phyloP scores from a whole-genome alignment of 2,797 vertebrate species.

The Leucoraja ocellata region DNA sequence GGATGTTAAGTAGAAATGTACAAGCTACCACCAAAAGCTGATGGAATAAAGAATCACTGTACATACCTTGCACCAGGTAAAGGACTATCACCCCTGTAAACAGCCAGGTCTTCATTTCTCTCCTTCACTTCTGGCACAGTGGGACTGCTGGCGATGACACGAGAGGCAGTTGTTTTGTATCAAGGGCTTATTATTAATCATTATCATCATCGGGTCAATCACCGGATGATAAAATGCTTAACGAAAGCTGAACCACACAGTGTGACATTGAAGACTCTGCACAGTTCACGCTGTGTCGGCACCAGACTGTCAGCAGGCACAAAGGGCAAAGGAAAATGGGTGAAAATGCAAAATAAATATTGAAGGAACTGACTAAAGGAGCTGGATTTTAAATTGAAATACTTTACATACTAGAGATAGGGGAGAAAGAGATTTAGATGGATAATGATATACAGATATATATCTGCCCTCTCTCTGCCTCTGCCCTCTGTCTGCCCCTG shows the following conservation, averaged over 20 bases:
- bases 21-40: too few relatives aligned
- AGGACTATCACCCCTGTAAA: conserved; percentile 53
- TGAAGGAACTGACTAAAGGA: neutral
- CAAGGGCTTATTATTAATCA: conserved; percentile 62
- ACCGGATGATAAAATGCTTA: conserved; percentile 54
- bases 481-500: too few relatives aligned
- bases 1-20: too few relatives aligned
- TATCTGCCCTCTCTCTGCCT: too few relatives aligned
- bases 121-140: conserved; percentile 36
- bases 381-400: neutral
- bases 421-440: too few relatives aligned
- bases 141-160: accelerated
- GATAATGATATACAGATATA: too few relatives aligned
- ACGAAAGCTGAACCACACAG: conserved; percentile 38
- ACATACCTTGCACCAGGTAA: conserved; percentile 62
- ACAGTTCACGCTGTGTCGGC: neutral
- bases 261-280: neutral
- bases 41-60: neutral
- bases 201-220: conserved; percentile 54
- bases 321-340: neutral
- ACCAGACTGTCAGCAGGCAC: neutral
- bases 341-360: neutral
- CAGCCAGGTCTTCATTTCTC: conserved; percentile 57
- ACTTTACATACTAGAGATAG: too few relatives aligned
- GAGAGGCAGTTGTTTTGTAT: conserved; percentile 49